Evolutionary conservation across 53 echinoderm and acorn worm species (phyloP).

Genomic region (Stichopus horrens): DNA sequence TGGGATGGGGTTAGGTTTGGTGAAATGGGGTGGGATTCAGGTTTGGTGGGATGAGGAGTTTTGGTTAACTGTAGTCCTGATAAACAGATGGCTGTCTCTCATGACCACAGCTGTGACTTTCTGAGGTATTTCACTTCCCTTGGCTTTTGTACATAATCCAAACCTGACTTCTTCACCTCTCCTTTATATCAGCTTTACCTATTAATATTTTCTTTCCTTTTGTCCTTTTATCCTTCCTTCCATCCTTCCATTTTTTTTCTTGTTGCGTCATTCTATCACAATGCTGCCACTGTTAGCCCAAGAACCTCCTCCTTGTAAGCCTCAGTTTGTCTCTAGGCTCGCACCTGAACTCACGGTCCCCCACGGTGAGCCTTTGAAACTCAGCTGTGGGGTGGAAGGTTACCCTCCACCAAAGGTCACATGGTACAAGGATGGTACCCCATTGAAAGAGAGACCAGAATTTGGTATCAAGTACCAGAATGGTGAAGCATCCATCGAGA

Average conservation of each 20-base stretch:
- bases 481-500: slow-evolving; percentile 42
- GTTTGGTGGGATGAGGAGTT: too few relatives aligned
- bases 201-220: too few relatives aligned
- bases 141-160: too few relatives aligned
- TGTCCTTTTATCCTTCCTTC: neutral
- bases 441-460: slow-evolving; percentile 34
- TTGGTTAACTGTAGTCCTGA: too few relatives aligned
- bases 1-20: too few relatives aligned
- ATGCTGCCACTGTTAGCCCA: neutral
- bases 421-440: slow-evolving; percentile 69
- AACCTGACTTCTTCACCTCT: too few relatives aligned
- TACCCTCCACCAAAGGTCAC: slow-evolving; percentile 62
- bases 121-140: too few relatives aligned
- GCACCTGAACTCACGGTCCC: slow-evolving; percentile 50
- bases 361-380: slow-evolving; percentile 58
- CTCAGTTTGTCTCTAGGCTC: slow-evolving; percentile 27
- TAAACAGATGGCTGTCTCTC: too few relatives aligned
- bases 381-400: slow-evolving; percentile 65
- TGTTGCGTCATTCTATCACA: neutral
- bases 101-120: too few relatives aligned
- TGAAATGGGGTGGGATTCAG: too few relatives aligned
- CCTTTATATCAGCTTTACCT: too few relatives aligned
- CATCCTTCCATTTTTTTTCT: neutral
- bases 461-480: slow-evolving; percentile 35
- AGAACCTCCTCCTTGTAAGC: slow-evolving; percentile 46